Evolutionary conservation across 2,888 invertebrate genomes (phyloP), one percentile per base, ranked within the genome.

Genomic region (Caenorhabditis becei): DNA sequence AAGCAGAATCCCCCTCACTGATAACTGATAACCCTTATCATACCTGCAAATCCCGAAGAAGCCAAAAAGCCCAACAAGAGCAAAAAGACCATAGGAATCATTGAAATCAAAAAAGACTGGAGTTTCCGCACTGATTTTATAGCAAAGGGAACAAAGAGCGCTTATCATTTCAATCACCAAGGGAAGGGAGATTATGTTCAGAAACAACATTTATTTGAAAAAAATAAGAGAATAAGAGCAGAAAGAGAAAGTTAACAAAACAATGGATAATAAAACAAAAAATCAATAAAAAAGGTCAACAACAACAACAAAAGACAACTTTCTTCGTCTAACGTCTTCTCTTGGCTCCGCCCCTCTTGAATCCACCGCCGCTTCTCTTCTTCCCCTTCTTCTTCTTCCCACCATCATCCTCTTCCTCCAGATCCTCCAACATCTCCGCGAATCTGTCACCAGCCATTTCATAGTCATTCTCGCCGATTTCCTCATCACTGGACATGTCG

Each of bases 391-490:
- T 83, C 23, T 82, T 83, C 41, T 41, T 41, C 16, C 41, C 41
- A 5, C 59, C 32, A 24, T 80, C 69, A n/a, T 82, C 83, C 16
- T 83, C 86, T 7, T 88, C 88, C 32, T 83, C 81, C 51, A 81
- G 56, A 20, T 87, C 87, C 71, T 88, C 88, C 37, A 88, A 62
- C 82, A 84, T 82, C 23, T 83, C 85, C 8, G 83, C 88, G 62
- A 85, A 86, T 75, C 85, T 78, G 35, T 82, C 82, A 44, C 77
- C 75, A 47, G 78, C 77, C 59, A 79, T 80, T 41, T 84, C 86
- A 32, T 74, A 77, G 47, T 86, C 84, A 28, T 82, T 81, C 1
- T 69, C 78, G 28, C 72, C 84, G n/a, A 75, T 80, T 20, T 81
- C 83, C 41, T 72, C 83, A 26, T 81, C 81, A 20, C 81, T 81